These are phyloP conservation scores for Dreissena polymorpha DNA, from an alignment of 1,140 invertebrate genomes.

Conservation along the genomic window DNA sequence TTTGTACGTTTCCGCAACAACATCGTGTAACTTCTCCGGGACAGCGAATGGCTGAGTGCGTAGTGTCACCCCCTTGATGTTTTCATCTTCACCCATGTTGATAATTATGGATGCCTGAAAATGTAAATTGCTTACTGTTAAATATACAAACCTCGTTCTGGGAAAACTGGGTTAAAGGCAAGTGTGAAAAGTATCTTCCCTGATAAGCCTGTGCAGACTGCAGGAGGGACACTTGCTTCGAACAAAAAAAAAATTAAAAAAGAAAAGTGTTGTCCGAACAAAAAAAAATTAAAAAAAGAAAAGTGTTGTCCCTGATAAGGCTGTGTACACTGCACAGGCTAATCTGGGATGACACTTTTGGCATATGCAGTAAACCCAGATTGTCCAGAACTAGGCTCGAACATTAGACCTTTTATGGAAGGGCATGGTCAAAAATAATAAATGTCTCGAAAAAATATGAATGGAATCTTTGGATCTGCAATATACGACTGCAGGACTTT, in stretches of 20 bases:
- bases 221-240: too few relatives aligned
- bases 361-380: too few relatives aligned
- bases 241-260: background rate
- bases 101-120: constrained; percentile 77
- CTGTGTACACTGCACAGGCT: too few relatives aligned
- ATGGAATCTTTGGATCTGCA: too few relatives aligned
- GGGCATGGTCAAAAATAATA: too few relatives aligned
- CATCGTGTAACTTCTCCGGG: constrained; percentile 78
- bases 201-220: background rate
- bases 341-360: too few relatives aligned
- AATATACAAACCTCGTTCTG: background rate
- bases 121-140: constrained; percentile 2
- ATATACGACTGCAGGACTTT: too few relatives aligned
- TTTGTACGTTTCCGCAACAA: constrained; percentile 81
- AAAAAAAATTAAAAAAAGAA: background rate
- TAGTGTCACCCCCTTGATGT: constrained; percentile 71
- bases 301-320: background rate
- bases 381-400: too few relatives aligned
- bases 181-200: too few relatives aligned
- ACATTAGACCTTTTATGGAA: too few relatives aligned
- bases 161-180: too few relatives aligned
- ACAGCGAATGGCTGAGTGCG: constrained; percentile 80
- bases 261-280: background rate
- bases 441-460: too few relatives aligned
- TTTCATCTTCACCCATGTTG: constrained; percentile 75